phyloP scores from a whole-genome alignment of 2,888 invertebrate species.

The Dolomedes plantarius region DNA sequence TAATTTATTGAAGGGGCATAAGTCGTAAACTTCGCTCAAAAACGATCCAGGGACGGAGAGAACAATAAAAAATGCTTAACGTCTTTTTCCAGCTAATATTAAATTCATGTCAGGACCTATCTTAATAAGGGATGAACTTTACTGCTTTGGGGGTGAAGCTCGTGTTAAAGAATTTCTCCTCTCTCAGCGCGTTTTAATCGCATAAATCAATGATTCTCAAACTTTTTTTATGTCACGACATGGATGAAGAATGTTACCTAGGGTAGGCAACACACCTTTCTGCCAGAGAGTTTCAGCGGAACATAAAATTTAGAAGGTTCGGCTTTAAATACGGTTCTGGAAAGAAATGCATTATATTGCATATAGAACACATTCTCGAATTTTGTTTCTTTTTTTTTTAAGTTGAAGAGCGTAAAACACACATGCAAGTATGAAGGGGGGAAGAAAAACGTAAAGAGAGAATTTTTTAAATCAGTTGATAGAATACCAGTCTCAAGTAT shows the following conservation, averaged over 20 bases:
- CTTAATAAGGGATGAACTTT: background rate
- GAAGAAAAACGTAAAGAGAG: too few relatives aligned
- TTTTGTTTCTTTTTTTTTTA: too few relatives aligned
- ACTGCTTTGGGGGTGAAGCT: background rate
- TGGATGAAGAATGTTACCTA: background rate
- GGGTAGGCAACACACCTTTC: background rate
- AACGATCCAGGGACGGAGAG: background rate
- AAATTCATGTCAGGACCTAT: slow-evolving; percentile 19
- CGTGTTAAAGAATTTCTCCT: background rate
- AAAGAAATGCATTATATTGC: too few relatives aligned
- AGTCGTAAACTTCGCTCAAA: slow-evolving; percentile 1
- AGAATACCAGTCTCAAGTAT: too few relatives aligned
- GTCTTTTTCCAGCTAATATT: slow-evolving; percentile 13
- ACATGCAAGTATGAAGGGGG: too few relatives aligned
- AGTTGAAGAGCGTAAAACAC: too few relatives aligned
- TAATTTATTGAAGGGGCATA: background rate
- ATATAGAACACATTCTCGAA: too few relatives aligned
- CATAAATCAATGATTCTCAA: background rate
- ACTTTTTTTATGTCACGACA: background rate
- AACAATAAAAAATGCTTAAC: slow-evolving; percentile 13
- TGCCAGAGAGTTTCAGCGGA: background rate
- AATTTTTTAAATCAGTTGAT: too few relatives aligned
- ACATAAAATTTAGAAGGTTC: too few relatives aligned
- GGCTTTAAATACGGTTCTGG: too few relatives aligned
- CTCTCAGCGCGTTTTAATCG: background rate